These are phyloP conservation scores for Tolmerus cingulatus DNA, from an alignment of 2,888 invertebrate genomes.

Conservation along the genomic window DNA sequence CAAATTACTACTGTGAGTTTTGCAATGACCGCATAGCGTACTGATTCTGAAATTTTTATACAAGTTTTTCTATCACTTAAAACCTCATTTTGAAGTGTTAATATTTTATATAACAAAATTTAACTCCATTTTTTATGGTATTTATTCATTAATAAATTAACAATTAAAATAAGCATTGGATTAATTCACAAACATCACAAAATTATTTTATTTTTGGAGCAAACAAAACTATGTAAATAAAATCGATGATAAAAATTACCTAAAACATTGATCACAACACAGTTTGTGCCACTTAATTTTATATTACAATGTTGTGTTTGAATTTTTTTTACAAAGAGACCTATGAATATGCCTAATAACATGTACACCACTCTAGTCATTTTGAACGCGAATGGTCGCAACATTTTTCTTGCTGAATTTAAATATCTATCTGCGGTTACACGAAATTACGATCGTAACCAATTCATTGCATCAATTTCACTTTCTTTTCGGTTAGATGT, in stretches of 20 bases:
- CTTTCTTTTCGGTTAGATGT: neutral
- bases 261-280: neutral
- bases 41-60: neutral
- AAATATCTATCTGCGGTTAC: neutral
- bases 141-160: no score
- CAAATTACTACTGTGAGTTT: neutral
- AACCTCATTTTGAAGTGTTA: neutral
- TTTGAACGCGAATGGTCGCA: neutral
- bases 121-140: neutral
- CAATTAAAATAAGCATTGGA: no score
- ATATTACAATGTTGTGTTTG: neutral
- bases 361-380: neutral
- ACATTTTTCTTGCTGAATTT: neutral
- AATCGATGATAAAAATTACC: neutral
- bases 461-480: neutral
- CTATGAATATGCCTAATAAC: neutral
- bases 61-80: neutral
- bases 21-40: neutral
- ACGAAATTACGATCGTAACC: neutral
- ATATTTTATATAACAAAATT: neutral
- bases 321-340: neutral
- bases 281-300: neutral
- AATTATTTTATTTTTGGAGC: no score
- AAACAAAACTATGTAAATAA: neutral
- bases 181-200: no score